Percentiles rank a stretch among this genome's conserved stretches.
These are phyloP conservation scores for Scaptomyza caliginosa DNA, from an alignment of 2,888 invertebrate genomes.

Conservation along the genomic window DNA sequence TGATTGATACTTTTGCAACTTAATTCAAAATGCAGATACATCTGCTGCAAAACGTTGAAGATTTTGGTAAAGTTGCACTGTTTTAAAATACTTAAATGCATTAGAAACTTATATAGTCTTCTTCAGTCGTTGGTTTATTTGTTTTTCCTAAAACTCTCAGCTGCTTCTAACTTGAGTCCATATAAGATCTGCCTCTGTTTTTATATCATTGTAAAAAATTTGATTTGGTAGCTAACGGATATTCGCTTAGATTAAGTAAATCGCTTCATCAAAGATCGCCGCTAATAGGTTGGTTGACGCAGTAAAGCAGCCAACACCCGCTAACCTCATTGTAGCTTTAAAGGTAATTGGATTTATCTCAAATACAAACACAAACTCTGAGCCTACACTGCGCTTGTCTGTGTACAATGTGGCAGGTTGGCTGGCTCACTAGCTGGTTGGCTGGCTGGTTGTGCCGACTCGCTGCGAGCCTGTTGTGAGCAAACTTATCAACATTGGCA, in stretches of 20 bases:
- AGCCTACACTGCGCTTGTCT: background rate
- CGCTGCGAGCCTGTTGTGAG: background rate
- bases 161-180: no score
- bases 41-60: background rate
- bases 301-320: background rate
- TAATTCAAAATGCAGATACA: background rate
- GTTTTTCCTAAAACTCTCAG: no score
- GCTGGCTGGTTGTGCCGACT: background rate
- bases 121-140: no score
- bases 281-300: background rate
- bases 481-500: slow-evolving; percentile 41
- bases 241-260: background rate
- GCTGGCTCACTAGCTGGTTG: background rate
- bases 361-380: background rate
- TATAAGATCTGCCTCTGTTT: background rate
- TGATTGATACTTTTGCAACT: background rate
- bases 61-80: no score
- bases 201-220: background rate
- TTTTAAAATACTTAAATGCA: no score
- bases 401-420: background rate
- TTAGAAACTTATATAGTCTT: no score
- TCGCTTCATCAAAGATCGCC: background rate
- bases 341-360: slow-evolving; percentile 13
- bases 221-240: background rate
- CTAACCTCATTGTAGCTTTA: background rate